Base-by-base conservation (phyloP, 2,888 invertebrate species). In the Ypsolopha scabrella region DNA sequence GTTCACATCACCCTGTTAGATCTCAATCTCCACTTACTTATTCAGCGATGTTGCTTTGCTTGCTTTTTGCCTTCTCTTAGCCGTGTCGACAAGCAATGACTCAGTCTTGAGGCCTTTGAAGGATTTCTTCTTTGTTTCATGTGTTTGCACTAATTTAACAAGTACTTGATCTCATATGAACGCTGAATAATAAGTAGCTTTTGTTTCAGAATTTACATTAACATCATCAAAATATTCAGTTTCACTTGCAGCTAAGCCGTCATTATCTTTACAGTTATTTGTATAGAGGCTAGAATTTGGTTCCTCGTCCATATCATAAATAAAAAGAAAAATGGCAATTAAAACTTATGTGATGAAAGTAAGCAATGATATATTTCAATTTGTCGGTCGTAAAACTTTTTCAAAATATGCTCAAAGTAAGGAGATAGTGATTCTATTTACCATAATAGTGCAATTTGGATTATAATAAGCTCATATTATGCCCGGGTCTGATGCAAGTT, bases 11-110 rank as follows among this genome's bases (percentile, higher is more conserved):
- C 70, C 72, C 65, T 64, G 76, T 75, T 74, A 78, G 81, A 82
- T 82, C 73, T 79, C 74, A 74, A 82, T 82, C 81, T 75, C 62
- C 65, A 61, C 62, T 76, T 79, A 70, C 45, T 77, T 78, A 80
- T 80, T 78, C 76, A 72, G 68, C 68, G 70, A 68, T 68, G 70
- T 50, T 51, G 37, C 47, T 43, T 38, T 41, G 35, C 51, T 51
- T 38, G 51, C 67, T 62, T 65, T 65, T 64, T 58, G 63, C 53
- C 60, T 68, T 55, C 55, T 61, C 61, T 65, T 48, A 43, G 14
- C 35, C 44, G 33, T 51, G 39, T 14, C 10, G 50, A 37, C 38
- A 46, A 41, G 37, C 44, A 58, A 61, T 68, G 63, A 65, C 58
- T 65, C 64, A 55, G 53, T 51, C 47, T 46, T 45, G 2, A 44